phyloP scores from a whole-genome alignment of 2,797 vertebrate species.

The Setipinna tenuifilis region DNA sequence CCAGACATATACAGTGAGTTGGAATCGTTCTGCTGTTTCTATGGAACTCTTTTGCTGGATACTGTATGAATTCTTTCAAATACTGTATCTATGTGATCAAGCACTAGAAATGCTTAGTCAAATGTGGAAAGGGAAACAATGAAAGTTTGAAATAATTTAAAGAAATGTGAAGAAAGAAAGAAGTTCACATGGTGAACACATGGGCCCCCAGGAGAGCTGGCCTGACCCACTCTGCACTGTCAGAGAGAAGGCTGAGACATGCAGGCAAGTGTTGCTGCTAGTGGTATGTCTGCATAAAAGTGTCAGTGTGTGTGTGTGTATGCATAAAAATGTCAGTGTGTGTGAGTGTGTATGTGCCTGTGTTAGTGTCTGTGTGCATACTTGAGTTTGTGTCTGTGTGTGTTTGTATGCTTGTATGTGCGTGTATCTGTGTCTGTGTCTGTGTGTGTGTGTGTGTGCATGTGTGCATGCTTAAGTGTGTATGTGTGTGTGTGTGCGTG shows the following conservation, averaged over 20 bases:
- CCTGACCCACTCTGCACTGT: background rate
- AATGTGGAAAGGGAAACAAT: background rate
- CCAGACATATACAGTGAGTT: background rate
- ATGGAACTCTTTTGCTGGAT: too few relatives aligned
- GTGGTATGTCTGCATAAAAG: background rate
- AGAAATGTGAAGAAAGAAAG: background rate
- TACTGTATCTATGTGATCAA: background rate
- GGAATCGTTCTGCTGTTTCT: too few relatives aligned
- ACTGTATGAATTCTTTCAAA: background rate
- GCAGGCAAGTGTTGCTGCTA: constrained; percentile 18
- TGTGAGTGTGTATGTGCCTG: background rate
- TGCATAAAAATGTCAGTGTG: background rate
- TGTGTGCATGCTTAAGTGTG: background rate
- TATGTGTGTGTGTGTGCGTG: background rate
- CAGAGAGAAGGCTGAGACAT: background rate
- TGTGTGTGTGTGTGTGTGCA: background rate
- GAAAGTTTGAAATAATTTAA: background rate
- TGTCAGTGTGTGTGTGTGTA: background rate
- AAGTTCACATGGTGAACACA: background rate
- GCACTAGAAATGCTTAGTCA: background rate
- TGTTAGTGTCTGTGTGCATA: background rate
- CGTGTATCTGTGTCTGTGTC: background rate
- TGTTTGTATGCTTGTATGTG: background rate
- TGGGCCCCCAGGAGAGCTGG: background rate
- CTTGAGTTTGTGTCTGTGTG: background rate